Evolutionary conservation across 2,113 vertebrate species (phyloP).

Genomic region (Neolamprologus brichardi): DNA sequence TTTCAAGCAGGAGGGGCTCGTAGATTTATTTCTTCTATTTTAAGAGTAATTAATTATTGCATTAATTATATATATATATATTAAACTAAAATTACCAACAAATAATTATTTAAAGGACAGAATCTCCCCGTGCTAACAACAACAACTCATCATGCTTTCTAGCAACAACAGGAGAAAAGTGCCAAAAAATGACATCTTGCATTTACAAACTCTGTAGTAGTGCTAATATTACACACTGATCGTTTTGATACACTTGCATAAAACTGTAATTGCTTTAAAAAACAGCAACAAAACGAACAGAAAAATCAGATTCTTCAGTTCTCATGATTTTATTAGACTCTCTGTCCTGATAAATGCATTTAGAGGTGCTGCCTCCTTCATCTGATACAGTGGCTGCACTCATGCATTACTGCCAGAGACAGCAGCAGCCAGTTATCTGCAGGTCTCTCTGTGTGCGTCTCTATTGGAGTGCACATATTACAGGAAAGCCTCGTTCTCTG

Average conservation of each 20-base stretch:
- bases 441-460: not conserved
- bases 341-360: not conserved
- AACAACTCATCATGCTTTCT: not conserved
- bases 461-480: not conserved
- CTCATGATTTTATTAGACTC: not conserved
- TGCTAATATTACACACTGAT: not conserved
- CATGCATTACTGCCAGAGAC: not conserved
- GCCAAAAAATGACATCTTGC: rapidly evolving
- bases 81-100: not conserved
- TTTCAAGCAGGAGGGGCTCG: not conserved
- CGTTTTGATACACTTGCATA: not conserved
- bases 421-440: not conserved
- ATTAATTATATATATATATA: not conserved
- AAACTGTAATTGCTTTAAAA: not conserved
- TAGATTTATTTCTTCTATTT: not conserved
- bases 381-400: not conserved
- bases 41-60: not conserved
- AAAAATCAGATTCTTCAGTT: not conserved
- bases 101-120: not conserved
- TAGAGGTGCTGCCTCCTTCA: not conserved
- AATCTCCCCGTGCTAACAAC: not conserved
- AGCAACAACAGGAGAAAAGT: not conserved
- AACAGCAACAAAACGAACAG: not conserved
- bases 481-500: not conserved
- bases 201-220: not conserved